A percentile compares a stretch with the other conserved stretches of the same genome.
phyloP scores from a whole-genome alignment of 2,797 vertebrate species.

The Hemitrygon akajei region DNA sequence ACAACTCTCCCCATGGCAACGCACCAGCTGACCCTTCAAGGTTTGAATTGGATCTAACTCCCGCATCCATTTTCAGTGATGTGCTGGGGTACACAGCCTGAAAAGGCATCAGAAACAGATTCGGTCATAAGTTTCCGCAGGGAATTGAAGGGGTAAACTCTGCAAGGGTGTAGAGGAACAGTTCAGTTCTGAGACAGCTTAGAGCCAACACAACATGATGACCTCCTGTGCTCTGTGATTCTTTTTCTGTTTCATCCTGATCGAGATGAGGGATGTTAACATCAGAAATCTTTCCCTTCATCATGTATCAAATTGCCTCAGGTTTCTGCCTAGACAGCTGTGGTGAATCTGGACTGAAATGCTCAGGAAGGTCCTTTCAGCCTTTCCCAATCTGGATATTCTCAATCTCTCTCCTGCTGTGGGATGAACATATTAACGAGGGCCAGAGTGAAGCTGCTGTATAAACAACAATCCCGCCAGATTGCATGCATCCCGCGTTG shows the following conservation, averaged over 20 bases:
- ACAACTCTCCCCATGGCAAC: neutral
- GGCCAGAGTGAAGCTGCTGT: neutral
- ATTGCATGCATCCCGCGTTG: neutral
- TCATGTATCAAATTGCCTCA: neutral
- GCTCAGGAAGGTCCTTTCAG: neutral
- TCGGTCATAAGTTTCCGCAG: neutral
- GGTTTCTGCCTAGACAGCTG: neutral
- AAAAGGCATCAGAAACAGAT: neutral
- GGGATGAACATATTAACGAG: neutral
- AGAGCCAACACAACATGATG: neutral
- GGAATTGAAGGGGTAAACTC: neutral
- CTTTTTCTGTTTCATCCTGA: neutral
- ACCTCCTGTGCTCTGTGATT: neutral
- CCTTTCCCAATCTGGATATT: neutral
- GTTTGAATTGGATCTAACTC: neutral
- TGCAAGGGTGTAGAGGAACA: neutral
- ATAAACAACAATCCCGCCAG: too few species aligned
- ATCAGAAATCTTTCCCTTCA: neutral
- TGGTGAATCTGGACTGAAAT: neutral
- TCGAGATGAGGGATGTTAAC: neutral
- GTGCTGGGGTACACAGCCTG: neutral
- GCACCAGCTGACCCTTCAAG: neutral
- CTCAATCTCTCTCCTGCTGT: neutral
- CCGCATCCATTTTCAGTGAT: too few species aligned
- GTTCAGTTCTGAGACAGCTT: neutral